A percentile compares a stretch with the other conserved stretches of the same genome.
Evolutionary conservation across 2,797 vertebrate genomes (phyloP).

Genomic region (Tympanoctomys barrerae): DNA sequence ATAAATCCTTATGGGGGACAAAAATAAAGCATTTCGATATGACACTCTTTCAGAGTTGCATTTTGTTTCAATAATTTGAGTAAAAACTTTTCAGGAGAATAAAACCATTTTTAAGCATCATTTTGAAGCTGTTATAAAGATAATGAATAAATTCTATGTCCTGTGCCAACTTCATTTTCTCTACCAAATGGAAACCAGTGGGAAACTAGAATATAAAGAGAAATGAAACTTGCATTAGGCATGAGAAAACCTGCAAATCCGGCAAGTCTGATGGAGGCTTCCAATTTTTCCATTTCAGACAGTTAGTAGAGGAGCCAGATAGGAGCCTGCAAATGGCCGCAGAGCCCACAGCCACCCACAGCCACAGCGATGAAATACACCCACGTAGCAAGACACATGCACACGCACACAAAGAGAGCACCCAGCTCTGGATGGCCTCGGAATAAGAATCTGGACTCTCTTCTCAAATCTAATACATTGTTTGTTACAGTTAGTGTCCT

Average conservation of each 20-base stretch:
- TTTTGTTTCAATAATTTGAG: conserved; percentile 62
- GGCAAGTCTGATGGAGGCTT: neutral
- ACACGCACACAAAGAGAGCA: neutral
- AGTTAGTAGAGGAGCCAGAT: conserved; percentile 2
- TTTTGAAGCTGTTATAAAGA: conserved; percentile 60
- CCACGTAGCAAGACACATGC: neutral
- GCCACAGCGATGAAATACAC: conserved; percentile 27
- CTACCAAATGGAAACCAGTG: conserved; percentile 65
- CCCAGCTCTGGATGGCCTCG: conserved; percentile 30
- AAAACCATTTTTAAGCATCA: conserved; percentile 67
- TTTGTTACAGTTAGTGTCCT: neutral
- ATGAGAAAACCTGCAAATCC: conserved; percentile 53
- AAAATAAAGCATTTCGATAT: conserved; percentile 44
- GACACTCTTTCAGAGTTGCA: conserved; percentile 45
- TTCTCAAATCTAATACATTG: neutral
- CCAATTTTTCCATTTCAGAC: neutral
- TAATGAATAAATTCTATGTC: conserved; percentile 71
- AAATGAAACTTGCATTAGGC: conserved; percentile 2
- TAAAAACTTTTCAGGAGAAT: conserved; percentile 4
- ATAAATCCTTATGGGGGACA: conserved; percentile 20
- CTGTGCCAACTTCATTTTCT: conserved; percentile 72
- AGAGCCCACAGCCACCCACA: neutral
- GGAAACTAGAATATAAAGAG: conserved; percentile 57
- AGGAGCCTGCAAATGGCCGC: conserved; percentile 41
- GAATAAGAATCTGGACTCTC: conserved; percentile 20